Evolutionary conservation across 2,888 invertebrate species (phyloP).

Genomic region (Spisula solida): DNA sequence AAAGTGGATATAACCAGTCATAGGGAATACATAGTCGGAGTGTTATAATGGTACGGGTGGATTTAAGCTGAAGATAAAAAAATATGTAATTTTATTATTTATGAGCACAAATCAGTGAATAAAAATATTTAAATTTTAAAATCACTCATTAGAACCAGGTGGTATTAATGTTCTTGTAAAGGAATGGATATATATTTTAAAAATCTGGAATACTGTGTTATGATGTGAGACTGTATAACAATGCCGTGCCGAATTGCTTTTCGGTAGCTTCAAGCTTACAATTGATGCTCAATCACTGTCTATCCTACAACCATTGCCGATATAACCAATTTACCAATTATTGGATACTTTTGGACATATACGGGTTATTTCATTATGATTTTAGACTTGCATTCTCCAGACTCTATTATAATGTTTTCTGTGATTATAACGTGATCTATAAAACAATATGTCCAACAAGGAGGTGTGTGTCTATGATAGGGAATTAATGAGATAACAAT

Average conservation of each 20-base stretch:
- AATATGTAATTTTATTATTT: too few relatives aligned
- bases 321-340: background rate
- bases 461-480: background rate
- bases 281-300: conserved; percentile 9
- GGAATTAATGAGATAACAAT: background rate
- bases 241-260: background rate
- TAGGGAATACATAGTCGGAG: too few relatives aligned
- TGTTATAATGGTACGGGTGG: background rate
- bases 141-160: too few relatives aligned
- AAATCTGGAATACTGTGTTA: background rate
- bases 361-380: background rate
- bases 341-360: conserved; percentile 16
- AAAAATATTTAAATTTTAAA: background rate
- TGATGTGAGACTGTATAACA: background rate
- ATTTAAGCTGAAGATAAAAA: background rate
- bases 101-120: background rate
- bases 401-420: background rate
- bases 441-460: background rate
- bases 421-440: background rate
- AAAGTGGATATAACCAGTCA: too few relatives aligned
- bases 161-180: background rate
- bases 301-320: background rate
- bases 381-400: background rate
- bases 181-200: background rate
- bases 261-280: background rate